Percentiles rank a stretch among this genome's conserved stretches.
Conservation (phyloP, 1,140 invertebrate genomes). For the Drosophila tristis region DNA sequence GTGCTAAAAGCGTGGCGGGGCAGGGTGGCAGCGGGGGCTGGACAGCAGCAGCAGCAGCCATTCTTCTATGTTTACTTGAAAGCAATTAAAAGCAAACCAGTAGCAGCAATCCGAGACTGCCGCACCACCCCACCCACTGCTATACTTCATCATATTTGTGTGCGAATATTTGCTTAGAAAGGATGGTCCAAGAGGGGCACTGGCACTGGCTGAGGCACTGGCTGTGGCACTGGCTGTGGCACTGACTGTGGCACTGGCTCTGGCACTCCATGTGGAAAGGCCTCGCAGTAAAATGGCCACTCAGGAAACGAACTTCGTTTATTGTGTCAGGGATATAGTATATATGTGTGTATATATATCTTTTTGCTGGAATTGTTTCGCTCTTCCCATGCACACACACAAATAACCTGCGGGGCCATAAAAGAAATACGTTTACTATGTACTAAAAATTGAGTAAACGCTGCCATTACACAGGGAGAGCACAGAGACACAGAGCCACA, state of each 20-base stretch:
- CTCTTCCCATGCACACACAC: constrained; percentile 56
- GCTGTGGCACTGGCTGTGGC: not conserved
- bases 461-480: constrained; percentile 62
- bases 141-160: constrained; percentile 76
- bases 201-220: not conserved
- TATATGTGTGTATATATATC: constrained; percentile 44
- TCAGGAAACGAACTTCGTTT: constrained; percentile 81
- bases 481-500: not conserved
- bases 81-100: constrained; percentile 76
- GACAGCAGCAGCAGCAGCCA: constrained; percentile 54
- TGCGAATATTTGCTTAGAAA: constrained; percentile 69
- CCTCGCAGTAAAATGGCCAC: constrained; percentile 78
- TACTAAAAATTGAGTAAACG: constrained; percentile 80
- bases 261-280: constrained; percentile 43
- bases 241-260: no score
- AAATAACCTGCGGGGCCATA: constrained; percentile 73
- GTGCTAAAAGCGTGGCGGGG: no score
- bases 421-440: constrained; percentile 81
- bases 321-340: constrained; percentile 74
- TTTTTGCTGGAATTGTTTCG: constrained; percentile 59
- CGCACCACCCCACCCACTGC: not conserved
- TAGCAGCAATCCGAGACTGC: constrained; percentile 32
- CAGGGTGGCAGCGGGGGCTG: no score
- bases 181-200: not conserved
- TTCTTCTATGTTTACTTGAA: constrained; percentile 70